Evolutionary conservation across 2,888 invertebrate species (phyloP).

Genomic region (Sesia apiformis): DNA sequence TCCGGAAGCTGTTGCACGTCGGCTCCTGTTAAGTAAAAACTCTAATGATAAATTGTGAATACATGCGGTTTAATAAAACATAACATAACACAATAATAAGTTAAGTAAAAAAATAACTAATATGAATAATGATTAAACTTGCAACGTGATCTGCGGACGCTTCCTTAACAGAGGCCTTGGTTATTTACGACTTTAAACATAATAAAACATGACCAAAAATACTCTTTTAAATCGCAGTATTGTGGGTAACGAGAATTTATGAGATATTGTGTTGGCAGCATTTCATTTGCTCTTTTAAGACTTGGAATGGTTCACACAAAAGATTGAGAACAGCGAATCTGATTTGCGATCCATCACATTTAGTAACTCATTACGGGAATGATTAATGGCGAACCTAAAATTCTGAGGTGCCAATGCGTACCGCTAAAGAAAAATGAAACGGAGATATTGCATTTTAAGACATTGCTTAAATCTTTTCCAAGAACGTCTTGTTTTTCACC

Average conservation of each 20-base stretch:
- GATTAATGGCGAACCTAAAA: conserved; percentile 33
- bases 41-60: neutral
- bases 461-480: too few species aligned
- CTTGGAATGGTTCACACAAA: conserved; percentile 4
- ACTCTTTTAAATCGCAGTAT: neutral
- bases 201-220: neutral
- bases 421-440: neutral
- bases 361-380: conserved; percentile 30
- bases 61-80: neutral
- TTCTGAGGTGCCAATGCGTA: conserved; percentile 4
- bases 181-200: neutral
- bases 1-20: too few species aligned
- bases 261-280: conserved; percentile 15
- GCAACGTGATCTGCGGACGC: conserved; percentile 22
- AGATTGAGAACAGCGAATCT: conserved; percentile 9
- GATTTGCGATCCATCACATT: conserved; percentile 32
- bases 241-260: conserved; percentile 10
- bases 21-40: too few species aligned
- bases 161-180: conserved; percentile 30
- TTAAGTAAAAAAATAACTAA: conserved; percentile 19
- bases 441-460: neutral
- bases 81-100: neutral
- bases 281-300: conserved; percentile 1
- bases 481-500: too few species aligned
- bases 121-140: conserved; percentile 19